Base-by-base conservation (phyloP, 2,888 invertebrate species). In the Selenia dentaria region DNA sequence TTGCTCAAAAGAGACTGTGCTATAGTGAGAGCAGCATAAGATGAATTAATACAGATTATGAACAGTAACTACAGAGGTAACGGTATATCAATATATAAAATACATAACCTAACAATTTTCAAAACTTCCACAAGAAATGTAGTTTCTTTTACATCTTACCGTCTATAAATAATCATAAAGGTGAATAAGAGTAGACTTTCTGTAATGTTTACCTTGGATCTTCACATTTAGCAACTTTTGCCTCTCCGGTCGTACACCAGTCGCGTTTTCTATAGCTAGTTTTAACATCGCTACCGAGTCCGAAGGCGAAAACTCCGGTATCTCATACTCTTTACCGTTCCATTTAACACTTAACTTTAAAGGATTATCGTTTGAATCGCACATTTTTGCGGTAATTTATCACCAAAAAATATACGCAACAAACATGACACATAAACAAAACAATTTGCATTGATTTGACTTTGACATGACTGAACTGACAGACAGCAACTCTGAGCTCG, bases 191-290 rank as follows among this genome's bases (percentile, higher is more conserved):
- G n/a, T n/a, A n/a, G 6, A 2, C 13, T 2, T 16, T 9, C 4
- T 16, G 4, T 41, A 45, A 37, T 64, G 74, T 36, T 76, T 83
- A 97, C 98, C 98, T 94, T 97, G 97, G 73, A 94, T 93, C 89
- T 97, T 98, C 37, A 99, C 92, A 83, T 98, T 98, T 28, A 99
- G 92, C 28, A 99, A 86, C 84, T 98, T 99, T 79, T 99, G 98
- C 53, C 98, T 92, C 69, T 97, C 96, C n/a, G 98, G 96, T 44
- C 95, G 93, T 13, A 99, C 98, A 51, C 96, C 95, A 31, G 98
- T 99, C 74, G 95, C 94, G 77, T 95, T 94, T 77, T 95, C 94
- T 60, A 99, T 97, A 47, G 94, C 94, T 67, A 95, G 93, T 84
- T 98, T 98, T 56, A 99, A 88, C 80, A 94, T 94, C 10, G 93